Conservation (phyloP, 2,113 vertebrate species). For the Neogobius melanostomus region DNA sequence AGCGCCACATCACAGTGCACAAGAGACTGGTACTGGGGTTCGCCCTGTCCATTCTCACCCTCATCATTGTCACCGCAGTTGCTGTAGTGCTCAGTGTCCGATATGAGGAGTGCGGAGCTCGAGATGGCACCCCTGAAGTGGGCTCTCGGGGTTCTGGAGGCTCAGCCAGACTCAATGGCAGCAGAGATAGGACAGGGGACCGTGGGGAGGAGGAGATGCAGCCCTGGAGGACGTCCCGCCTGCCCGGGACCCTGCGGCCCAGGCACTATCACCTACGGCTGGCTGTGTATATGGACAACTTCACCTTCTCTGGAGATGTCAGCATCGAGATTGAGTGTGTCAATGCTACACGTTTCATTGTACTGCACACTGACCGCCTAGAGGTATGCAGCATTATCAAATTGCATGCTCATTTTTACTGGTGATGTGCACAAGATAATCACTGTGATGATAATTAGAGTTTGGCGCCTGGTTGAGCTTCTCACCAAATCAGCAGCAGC, state of each 20-base stretch:
- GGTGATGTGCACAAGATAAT: background rate
- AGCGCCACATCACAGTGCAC: conserved; percentile 88
- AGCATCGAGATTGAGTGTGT: conserved; percentile 90
- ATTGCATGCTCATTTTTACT: background rate
- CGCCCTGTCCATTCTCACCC: conserved; percentile 87
- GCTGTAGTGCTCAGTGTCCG: conserved; percentile 88
- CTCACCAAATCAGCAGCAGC: conserved; percentile 6
- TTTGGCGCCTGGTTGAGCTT: conserved; percentile 3
- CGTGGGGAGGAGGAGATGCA: conserved; percentile 69
- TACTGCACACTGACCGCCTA: conserved; percentile 88
- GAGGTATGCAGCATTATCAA: conserved; percentile 55
- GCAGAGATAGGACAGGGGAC: conserved; percentile 59
- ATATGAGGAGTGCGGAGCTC: conserved; percentile 83
- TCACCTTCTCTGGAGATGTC: conserved; percentile 93
- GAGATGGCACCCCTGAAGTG: conserved; percentile 31
- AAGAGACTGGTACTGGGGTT: conserved; percentile 88
- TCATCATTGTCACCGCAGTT: conserved; percentile 87
- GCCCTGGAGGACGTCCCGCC: conserved; percentile 84
- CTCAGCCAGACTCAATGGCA: conserved; percentile 56
- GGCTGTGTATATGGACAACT: conserved; percentile 91
- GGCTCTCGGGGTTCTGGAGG: conserved; percentile 45
- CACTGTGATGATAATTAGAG: conserved; percentile 2
- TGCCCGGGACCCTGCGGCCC: conserved; percentile 83
- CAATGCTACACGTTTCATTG: conserved; percentile 88
- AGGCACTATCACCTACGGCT: conserved; percentile 92